phyloP scores from a whole-genome alignment of 2,113 vertebrate genomes.

The Heterotilapia buettikoferi region DNA sequence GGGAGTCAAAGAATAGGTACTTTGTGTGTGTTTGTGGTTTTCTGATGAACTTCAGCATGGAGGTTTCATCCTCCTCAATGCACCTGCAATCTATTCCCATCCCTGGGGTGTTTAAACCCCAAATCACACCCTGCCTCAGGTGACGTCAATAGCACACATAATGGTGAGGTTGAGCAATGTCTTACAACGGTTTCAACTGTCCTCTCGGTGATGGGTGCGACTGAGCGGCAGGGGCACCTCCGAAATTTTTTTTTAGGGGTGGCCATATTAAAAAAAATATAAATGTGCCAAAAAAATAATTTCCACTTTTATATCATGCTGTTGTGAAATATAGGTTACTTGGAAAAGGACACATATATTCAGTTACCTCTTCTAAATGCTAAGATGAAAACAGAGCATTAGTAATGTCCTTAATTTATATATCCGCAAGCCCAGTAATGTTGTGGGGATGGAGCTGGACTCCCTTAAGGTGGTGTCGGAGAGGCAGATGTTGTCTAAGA shows the following conservation, averaged over 20 bases:
- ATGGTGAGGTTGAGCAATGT: background rate
- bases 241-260: accelerated
- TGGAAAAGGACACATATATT: background rate
- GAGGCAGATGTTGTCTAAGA: background rate
- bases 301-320: background rate
- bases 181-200: background rate
- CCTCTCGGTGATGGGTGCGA: background rate
- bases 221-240: background rate
- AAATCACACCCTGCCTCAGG: background rate
- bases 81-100: background rate
- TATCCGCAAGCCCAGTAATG: background rate
- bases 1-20: background rate
- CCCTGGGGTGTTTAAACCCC: background rate
- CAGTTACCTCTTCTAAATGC: background rate
- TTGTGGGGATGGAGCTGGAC: background rate
- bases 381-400: background rate
- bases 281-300: background rate
- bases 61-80: background rate
- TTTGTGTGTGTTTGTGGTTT: background rate
- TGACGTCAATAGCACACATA: background rate
- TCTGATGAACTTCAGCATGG: background rate
- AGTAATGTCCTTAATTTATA: background rate
- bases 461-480: background rate
- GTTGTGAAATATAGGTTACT: background rate
- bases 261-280: background rate